Conservation (phyloP, 2,113 vertebrate species). For the Syngnathus typhle region DNA sequence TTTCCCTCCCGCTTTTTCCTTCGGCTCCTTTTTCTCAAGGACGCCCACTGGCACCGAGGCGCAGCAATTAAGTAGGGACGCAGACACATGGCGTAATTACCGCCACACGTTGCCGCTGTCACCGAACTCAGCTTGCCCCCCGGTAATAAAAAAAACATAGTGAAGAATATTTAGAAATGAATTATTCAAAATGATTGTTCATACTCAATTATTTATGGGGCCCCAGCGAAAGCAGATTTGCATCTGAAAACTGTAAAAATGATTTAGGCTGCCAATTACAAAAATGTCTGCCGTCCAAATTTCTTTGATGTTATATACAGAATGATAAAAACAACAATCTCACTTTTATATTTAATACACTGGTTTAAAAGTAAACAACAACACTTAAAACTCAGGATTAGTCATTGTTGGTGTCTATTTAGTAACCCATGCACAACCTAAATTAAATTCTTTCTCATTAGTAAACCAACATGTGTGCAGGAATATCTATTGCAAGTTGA, state of each 20-base stretch:
- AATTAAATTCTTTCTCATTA: conserved; percentile 1
- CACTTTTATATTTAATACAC: background rate
- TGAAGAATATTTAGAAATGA: conserved; percentile 75
- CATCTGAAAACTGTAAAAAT: conserved; percentile 72
- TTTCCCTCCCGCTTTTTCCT: conserved; percentile 19
- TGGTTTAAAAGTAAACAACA: background rate
- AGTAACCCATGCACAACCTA: background rate
- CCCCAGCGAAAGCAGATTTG: conserved; percentile 65
- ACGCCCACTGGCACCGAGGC: conserved; percentile 60
- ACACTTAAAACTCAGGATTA: background rate
- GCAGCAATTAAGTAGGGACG: conserved; percentile 68
- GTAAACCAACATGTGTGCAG: background rate
- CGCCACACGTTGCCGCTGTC: conserved; percentile 66
- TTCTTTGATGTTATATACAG: conserved; percentile 51
- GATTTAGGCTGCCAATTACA: conserved; percentile 75
- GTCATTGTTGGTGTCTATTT: background rate
- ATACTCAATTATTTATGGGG: conserved; percentile 72
- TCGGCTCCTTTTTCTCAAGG: conserved; percentile 42
- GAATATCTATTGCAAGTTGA: background rate
- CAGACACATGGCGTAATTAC: conserved; percentile 69
- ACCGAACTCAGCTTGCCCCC: conserved; percentile 68
- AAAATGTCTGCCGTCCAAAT: conserved; percentile 68
- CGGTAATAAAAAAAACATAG: conserved; percentile 69
- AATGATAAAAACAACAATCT: no score
- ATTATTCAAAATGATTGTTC: conserved; percentile 76